Evolutionary conservation across 1,140 invertebrate genomes (phyloP).

Genomic region (Aradophagus sp.): DNA sequence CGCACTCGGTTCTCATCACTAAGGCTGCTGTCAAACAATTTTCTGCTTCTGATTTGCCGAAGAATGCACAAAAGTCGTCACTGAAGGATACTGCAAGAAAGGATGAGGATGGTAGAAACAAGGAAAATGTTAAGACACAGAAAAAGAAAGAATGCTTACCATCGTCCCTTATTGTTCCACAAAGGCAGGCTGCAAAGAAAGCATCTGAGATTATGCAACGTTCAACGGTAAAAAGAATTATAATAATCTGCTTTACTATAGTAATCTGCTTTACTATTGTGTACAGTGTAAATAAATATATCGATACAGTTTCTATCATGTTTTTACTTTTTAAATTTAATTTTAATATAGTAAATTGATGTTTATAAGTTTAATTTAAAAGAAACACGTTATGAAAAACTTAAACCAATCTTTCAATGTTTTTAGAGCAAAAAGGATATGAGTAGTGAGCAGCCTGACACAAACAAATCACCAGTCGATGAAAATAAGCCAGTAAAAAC

Average conservation of each 20-base stretch:
- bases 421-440: conserved; percentile 64
- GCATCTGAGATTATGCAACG: conserved; percentile 88
- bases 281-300: no score
- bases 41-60: conserved; percentile 69
- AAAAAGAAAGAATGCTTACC: conserved; percentile 81
- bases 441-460: conserved; percentile 46
- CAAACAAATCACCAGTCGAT: conserved; percentile 60
- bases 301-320: no score
- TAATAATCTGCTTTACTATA: no score
- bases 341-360: no score
- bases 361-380: no score
- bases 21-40: conserved; percentile 91
- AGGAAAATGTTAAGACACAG: conserved; percentile 76
- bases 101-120: conserved; percentile 70
- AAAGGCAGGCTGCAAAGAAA: conserved; percentile 92
- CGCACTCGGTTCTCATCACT: conserved; percentile 78
- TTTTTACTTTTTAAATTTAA: no score
- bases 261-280: no score
- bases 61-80: conserved; percentile 64
- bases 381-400: no score
- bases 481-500: conserved; percentile 70
- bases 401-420: no score
- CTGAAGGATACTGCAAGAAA: conserved; percentile 60
- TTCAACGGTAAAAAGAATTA: conserved; percentile 52
- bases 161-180: conserved; percentile 90